phyloP scores from a whole-genome alignment of 2,888 invertebrate genomes.

The Sinodicranocentrus sp. region DNA sequence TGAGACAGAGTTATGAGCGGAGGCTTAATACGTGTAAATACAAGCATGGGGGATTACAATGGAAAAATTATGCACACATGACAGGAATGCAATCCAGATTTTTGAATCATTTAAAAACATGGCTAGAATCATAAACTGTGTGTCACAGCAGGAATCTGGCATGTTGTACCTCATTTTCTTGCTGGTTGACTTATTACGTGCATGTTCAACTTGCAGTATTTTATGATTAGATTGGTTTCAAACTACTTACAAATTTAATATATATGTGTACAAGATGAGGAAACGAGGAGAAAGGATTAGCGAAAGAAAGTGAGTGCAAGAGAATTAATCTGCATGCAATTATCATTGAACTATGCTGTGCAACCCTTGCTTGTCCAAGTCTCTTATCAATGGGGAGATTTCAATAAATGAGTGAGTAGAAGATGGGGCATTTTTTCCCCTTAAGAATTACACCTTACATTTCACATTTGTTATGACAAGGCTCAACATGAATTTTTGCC shows the following conservation, averaged over 20 bases:
- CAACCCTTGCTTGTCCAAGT: no score
- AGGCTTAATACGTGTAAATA: constrained; percentile 25
- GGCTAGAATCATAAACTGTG: constrained; percentile 59
- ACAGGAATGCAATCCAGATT: constrained; percentile 63
- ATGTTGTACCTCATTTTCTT: constrained; percentile 59
- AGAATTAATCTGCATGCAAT: not conserved
- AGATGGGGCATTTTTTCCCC: no score
- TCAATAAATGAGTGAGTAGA: no score
- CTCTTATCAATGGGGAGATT: no score
- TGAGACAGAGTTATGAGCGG: constrained; percentile 28
- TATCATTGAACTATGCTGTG: no score
- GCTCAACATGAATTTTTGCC: no score
- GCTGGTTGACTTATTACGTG: constrained; percentile 59
- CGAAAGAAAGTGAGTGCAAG: not conserved
- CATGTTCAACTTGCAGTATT: not conserved
- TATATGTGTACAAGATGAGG: not conserved
- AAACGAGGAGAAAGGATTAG: constrained; percentile 13
- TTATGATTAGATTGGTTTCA: constrained; percentile 16
- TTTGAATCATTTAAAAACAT: constrained; percentile 42
- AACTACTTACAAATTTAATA: not conserved
- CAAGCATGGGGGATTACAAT: constrained; percentile 12
- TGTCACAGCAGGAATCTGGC: constrained; percentile 56
- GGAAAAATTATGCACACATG: constrained; percentile 56
- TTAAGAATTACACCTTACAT: no score
- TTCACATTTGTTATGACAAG: no score